These are phyloP conservation scores for Echeneis naucrates DNA, from an alignment of 2,797 vertebrate genomes.

Conservation along the genomic window DNA sequence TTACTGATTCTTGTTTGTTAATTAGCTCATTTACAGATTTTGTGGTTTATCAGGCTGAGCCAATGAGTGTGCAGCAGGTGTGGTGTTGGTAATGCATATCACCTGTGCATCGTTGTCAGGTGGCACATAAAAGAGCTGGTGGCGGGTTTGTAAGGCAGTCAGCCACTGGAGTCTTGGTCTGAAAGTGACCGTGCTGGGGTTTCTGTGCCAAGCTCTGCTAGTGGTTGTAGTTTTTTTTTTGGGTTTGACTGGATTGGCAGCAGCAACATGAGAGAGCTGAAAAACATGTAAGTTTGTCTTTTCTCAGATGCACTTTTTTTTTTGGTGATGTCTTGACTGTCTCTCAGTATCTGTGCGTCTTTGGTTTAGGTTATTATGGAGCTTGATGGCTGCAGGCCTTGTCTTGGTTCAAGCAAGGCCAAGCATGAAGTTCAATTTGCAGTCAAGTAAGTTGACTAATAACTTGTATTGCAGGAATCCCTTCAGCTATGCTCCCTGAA, in stretches of 20 bases:
- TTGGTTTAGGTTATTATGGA: slow-evolving; percentile 65
- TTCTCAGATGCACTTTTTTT: too few species aligned
- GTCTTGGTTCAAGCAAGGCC: slow-evolving; percentile 63
- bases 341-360: background rate
- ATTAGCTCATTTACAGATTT: background rate
- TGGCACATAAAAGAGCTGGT: slow-evolving; percentile 57
- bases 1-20: background rate
- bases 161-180: slow-evolving; percentile 45
- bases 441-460: slow-evolving; percentile 68
- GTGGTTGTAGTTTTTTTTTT: slow-evolving; percentile 19
- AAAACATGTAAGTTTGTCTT: slow-evolving; percentile 68
- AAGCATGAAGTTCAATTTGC: slow-evolving; percentile 45
- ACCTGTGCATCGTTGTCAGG: slow-evolving; percentile 53
- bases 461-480: rapidly evolving
- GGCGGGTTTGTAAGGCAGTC: background rate
- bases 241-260: slow-evolving; percentile 24
- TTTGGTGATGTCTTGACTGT: rapidly evolving
- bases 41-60: background rate
- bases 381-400: slow-evolving; percentile 60
- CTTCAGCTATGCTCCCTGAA: background rate
- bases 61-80: background rate
- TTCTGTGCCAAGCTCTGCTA: slow-evolving; percentile 24
- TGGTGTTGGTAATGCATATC: slow-evolving; percentile 32
- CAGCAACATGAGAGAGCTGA: slow-evolving; percentile 60
- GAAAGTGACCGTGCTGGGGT: slow-evolving; percentile 17